Percentiles rank a stretch among this genome's conserved stretches.
phyloP scores from a whole-genome alignment of 2,888 invertebrate genomes.

The Idaea biselata region DNA sequence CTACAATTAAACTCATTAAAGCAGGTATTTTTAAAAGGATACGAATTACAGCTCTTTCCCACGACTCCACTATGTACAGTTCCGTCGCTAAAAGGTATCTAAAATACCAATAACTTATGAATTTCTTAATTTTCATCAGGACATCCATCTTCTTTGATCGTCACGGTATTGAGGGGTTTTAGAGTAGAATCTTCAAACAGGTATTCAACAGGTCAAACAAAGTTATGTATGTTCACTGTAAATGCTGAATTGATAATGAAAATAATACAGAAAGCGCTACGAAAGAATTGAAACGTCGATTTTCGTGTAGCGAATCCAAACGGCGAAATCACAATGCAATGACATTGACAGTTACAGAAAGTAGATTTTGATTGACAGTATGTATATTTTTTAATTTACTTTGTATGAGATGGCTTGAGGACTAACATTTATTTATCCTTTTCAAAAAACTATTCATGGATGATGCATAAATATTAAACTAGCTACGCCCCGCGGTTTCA shows the following conservation, averaged over 20 bases:
- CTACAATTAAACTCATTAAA: not conserved
- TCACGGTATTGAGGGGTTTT: not conserved
- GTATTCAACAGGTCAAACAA: not conserved
- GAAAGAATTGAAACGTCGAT: not conserved
- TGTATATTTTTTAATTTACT: not conserved
- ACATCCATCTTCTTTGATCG: constrained; percentile 38
- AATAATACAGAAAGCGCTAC: not conserved
- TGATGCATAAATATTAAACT: no score
- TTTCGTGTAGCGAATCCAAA: not conserved
- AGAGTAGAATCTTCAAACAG: not conserved
- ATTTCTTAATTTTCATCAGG: constrained; percentile 61
- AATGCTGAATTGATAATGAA: not conserved
- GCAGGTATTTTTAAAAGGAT: constrained; percentile 77
- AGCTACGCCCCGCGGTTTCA: no score
- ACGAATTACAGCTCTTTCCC: constrained; percentile 83
- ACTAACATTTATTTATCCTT: not conserved
- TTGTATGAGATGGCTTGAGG: not conserved
- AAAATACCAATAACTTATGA: constrained; percentile 80
- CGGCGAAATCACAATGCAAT: not conserved
- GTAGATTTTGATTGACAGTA: not conserved
- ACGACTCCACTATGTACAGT: constrained; percentile 83
- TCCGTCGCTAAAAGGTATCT: constrained; percentile 82
- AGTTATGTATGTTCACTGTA: not conserved
- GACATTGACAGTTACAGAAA: not conserved
- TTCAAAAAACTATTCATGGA: no score